phyloP scores from a whole-genome alignment of 2,113 vertebrate genomes.

The Empidonax traillii region DNA sequence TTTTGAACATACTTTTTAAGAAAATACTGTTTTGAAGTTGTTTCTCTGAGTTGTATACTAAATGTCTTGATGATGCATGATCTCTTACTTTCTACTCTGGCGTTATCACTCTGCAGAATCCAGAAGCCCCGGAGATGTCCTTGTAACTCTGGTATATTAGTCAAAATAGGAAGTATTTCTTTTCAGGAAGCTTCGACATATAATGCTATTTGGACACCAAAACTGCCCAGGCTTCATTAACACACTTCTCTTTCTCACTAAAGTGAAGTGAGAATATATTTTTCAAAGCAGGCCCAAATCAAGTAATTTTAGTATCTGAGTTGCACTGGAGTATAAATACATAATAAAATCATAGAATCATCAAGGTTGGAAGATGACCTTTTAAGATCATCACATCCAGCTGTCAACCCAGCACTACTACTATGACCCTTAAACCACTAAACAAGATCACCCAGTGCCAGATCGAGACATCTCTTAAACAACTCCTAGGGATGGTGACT shows the following conservation, averaged over 20 bases:
- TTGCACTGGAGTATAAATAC: background rate
- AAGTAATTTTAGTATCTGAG: background rate
- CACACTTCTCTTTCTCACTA: background rate
- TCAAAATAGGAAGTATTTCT: background rate
- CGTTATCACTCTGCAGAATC: background rate
- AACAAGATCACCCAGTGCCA: background rate
- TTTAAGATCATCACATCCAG: background rate
- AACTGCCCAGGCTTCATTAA: background rate
- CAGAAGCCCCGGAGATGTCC: background rate
- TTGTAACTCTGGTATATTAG: background rate
- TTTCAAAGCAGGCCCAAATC: background rate
- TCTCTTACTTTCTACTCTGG: background rate
- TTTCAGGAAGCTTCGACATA: background rate
- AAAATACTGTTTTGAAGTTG: background rate
- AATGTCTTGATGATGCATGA: background rate
- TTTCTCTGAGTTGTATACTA: background rate
- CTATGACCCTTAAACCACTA: background rate
- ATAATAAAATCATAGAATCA: background rate
- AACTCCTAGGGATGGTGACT: background rate
- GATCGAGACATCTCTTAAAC: background rate
- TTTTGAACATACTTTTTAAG: background rate
- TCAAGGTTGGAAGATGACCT: background rate
- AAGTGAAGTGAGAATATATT: background rate
- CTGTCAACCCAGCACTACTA: background rate
- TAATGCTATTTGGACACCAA: background rate